Conservation (phyloP, 2,797 vertebrate genomes). For the Presbytis comata region DNA sequence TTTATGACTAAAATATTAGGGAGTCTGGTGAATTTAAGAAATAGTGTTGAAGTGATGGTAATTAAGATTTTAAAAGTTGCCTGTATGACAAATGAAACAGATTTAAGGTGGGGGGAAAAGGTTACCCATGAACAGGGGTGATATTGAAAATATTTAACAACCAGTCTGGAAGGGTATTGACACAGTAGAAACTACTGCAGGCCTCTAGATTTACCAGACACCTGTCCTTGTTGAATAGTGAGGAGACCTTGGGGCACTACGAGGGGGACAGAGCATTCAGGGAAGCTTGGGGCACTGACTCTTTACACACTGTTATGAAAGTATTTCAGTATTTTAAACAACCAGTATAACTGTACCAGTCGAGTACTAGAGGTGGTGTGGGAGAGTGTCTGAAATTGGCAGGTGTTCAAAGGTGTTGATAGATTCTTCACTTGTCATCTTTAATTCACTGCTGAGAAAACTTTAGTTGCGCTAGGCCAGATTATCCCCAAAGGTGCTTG, state of each 20-base stretch:
- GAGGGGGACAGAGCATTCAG: background rate
- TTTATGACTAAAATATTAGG: background rate
- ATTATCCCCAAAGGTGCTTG: background rate
- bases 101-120: background rate
- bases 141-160: background rate
- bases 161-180: background rate
- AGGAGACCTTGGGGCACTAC: background rate
- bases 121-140: background rate
- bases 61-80: slow-evolving; percentile 17
- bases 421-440: background rate
- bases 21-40: slow-evolving; percentile 27
- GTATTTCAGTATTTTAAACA: background rate
- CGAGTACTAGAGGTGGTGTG: too few species aligned
- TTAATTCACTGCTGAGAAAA: background rate
- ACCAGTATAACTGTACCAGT: background rate
- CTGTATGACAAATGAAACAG: background rate
- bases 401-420: background rate
- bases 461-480: background rate
- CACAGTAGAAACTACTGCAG: background rate
- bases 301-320: background rate
- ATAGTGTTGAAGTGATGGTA: background rate
- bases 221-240: background rate
- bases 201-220: background rate
- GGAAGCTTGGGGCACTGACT: background rate
- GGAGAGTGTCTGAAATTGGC: background rate